Evolutionary conservation across 1,140 invertebrate species (phyloP).

Genomic region (Drosophila ambigua): DNA sequence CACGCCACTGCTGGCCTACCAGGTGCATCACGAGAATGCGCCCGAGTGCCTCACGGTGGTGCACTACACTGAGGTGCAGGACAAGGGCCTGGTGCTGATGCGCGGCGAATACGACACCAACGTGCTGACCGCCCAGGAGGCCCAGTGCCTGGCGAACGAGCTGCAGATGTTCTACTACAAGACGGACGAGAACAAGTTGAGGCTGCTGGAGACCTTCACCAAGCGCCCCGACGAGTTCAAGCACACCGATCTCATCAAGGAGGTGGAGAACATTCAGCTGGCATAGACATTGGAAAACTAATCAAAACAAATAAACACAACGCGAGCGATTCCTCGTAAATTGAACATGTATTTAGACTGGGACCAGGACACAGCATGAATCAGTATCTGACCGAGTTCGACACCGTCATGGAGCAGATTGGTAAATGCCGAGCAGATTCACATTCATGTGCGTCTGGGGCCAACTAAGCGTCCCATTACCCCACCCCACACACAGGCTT

Average conservation of each 20-base stretch:
- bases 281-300: slow-evolving; percentile 52
- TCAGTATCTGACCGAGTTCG: slow-evolving; percentile 41
- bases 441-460: not conserved
- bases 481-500: slow-evolving; percentile 32
- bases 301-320: slow-evolving; percentile 28
- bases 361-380: slow-evolving; percentile 1
- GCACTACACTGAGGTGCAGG: slow-evolving; percentile 92
- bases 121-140: slow-evolving; percentile 90
- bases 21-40: slow-evolving; percentile 95
- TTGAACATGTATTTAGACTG: slow-evolving; percentile 1
- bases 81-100: slow-evolving; percentile 93
- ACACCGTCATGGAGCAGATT: slow-evolving; percentile 60
- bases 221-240: slow-evolving; percentile 90
- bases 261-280: slow-evolving; percentile 90
- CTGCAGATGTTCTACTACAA: slow-evolving; percentile 93
- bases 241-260: slow-evolving; percentile 92
- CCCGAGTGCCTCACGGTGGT: slow-evolving; percentile 93
- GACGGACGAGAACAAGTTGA: slow-evolving; percentile 86
- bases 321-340: not conserved
- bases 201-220: slow-evolving; percentile 90
- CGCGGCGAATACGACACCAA: slow-evolving; percentile 94
- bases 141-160: slow-evolving; percentile 93
- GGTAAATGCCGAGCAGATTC: slow-evolving; percentile 25
- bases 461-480: not conserved
- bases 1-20: slow-evolving; percentile 93